phyloP scores from a whole-genome alignment of 92 coral and sea anemone genomes.

The Epizoanthus ramosus region DNA sequence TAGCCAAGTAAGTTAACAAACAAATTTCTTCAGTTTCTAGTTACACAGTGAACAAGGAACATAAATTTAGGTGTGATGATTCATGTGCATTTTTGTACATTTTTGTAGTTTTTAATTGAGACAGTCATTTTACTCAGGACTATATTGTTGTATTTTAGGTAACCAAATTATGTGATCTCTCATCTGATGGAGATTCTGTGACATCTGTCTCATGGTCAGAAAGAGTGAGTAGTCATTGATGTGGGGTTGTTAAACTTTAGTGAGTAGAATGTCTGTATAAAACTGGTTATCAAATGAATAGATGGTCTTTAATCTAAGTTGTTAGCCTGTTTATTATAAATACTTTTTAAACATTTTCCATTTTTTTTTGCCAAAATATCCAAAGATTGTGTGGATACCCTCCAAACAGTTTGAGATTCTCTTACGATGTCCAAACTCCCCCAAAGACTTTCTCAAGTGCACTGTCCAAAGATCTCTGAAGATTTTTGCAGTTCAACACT shows the following conservation, averaged over 20 bases:
- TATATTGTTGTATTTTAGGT: constrained; percentile 55
- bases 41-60: too few species aligned
- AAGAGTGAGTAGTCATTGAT: constrained; percentile 68
- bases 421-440: too few species aligned
- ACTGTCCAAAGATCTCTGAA: too few species aligned
- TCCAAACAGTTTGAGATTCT: too few species aligned
- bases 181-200: constrained; percentile 96
- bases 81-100: too few species aligned
- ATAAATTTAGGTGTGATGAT: too few species aligned
- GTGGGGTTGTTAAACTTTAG: background rate
- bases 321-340: too few species aligned
- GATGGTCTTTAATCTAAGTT: background rate
- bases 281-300: background rate
- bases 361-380: background rate
- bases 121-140: background rate
- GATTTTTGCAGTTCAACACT: too few species aligned
- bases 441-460: too few species aligned
- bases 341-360: background rate
- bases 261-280: too few species aligned
- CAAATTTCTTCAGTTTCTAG: background rate
- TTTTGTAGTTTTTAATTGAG: background rate
- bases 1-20: constrained; percentile 77
- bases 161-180: constrained; percentile 93
- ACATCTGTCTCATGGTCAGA: constrained; percentile 99
- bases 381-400: too few species aligned